phyloP scores from a whole-genome alignment of 2,888 invertebrate species.

The Caenorhabditis wallacei region DNA sequence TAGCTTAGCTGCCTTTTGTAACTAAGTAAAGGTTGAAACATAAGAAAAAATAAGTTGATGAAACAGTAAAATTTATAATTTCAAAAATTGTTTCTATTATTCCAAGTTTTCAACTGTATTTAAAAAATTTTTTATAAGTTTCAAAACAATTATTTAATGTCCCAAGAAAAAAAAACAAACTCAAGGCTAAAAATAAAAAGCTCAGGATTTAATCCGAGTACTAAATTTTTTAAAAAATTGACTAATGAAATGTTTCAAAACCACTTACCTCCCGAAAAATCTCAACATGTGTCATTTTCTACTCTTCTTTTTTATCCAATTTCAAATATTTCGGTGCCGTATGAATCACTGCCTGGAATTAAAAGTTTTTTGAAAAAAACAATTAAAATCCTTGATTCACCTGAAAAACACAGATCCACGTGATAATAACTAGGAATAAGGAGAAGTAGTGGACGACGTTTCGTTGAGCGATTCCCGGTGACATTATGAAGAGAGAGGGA shows the following conservation, averaged over 20 bases:
- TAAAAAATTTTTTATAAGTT: too few relatives aligned
- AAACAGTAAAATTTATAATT: too few relatives aligned
- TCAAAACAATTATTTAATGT: too few relatives aligned
- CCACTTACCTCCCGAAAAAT: constrained; percentile 44
- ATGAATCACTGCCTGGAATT: constrained; percentile 33
- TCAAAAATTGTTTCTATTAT: too few relatives aligned
- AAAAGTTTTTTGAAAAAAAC: background rate
- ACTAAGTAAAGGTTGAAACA: too few relatives aligned
- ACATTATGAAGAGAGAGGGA: background rate
- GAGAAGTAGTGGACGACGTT: constrained; percentile 47
- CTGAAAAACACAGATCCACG: constrained; percentile 58
- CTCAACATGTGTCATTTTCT: constrained; percentile 49
- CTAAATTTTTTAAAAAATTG: too few relatives aligned
- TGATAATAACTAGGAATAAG: constrained; percentile 40
- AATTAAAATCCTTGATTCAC: constrained; percentile 3
- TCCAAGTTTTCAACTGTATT: too few relatives aligned
- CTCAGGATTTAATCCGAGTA: too few relatives aligned
- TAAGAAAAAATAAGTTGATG: too few relatives aligned
- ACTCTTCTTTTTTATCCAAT: constrained; percentile 1
- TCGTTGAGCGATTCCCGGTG: constrained; percentile 34
- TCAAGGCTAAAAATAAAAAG: too few relatives aligned
- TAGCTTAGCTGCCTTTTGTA: too few relatives aligned
- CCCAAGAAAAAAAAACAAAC: too few relatives aligned
- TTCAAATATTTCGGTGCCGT: constrained; percentile 40
- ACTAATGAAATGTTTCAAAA: background rate